Base-by-base conservation (phyloP, 2,113 vertebrate species). In the Mirounga angustirostris region DNA sequence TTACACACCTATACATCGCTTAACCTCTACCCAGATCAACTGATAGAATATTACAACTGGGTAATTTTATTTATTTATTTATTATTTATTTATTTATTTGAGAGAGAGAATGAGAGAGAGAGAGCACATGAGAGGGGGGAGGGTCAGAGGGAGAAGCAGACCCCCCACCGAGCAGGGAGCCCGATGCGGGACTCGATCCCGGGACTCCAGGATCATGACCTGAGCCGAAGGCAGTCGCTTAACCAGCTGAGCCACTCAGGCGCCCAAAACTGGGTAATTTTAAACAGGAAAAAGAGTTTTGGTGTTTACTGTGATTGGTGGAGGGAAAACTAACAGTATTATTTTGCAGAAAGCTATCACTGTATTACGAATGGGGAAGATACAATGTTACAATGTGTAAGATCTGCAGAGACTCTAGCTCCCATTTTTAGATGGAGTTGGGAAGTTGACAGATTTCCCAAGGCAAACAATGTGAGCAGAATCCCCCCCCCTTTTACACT, bases 1-100 rank as follows among this genome's bases (percentile, higher is more conserved):
- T 76, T 33, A 50, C 52, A n/a, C 9, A 9, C 0, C 19, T 0
- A 24, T 0, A 2, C 52, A 8, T 15, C 15, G 86, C 36, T 18
- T 19, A 9, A 3, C 22, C 59, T 82, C 16, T 59, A n/a, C 30
- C 33, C 69, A 33, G 61, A 12, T 18, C 54, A 6, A 12, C 74
- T 8, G 58, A 4, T 12, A 69, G 33, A 61, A 43, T 21, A 52
- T 21, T 46, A 56, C 73, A 54, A 40, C 30, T 0, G n/a, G 58
- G 28, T 15, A 28, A 7, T 43, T 67, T 61, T n/a, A 24, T n/a
- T n/a, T n/a, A n/a, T n/a, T n/a, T n/a, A n/a, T n/a, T n/a, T n/a
- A n/a, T n/a, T n/a, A n/a, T n/a, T n/a, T n/a, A n/a, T n/a, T n/a
- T n/a, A n/a, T n/a, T n/a, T n/a, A n/a, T n/a, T n/a, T n/a, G n/a